Base-by-base conservation (phyloP, 2,113 vertebrate genomes). In the Coregonus clupeaformis region DNA sequence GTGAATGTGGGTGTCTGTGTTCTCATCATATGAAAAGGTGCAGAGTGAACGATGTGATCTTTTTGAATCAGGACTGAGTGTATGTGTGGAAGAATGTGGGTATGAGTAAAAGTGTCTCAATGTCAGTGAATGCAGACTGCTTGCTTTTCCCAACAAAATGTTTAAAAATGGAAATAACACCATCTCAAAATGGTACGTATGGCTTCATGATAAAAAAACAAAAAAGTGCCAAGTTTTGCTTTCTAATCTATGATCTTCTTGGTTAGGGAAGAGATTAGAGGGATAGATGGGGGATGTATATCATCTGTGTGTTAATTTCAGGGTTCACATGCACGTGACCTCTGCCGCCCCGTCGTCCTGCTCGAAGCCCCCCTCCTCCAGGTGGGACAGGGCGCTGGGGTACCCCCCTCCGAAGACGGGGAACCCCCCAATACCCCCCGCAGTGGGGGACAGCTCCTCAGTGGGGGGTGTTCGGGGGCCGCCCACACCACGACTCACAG, bases 291-390 rank as follows among this genome's bases (percentile, higher is more conserved):
- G 5, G 11, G 18, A n/a, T 0, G 18, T 5, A 11, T 42, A 42
- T 42, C 3, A 32, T 67, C 67, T 25, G 47, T 70, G 68, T 55
- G 2, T 65, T 25, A 1, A 22, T 12, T 2, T 59, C 18, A 1
- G 62, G 14, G 24, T 75, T 96, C 85, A 99, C 92, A 99, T 98
- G 65, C 96, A 99, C 0, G 97, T 99, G 88, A 99, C 97, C 86
- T 98, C 95, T 3, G 95, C 94, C 22, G 93, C 95, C 27, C 95
- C 97, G 20, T 99, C 97, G 14, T 99, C 97, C 79, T 95, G 97
- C 73, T 98, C 97, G 20, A 96, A 93, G 63, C 94, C 95, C 16
- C 93, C 94, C 2, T 99, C 97, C 29, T 98, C 97, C 75, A 97
- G 85, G 73, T 97, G 95, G 55, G 93, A 93, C 25, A 97, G 84